Evolutionary conservation across 2,113 vertebrate species (phyloP), one percentile per base, ranked within the genome.

Genomic region (Hydropotes inermis): DNA sequence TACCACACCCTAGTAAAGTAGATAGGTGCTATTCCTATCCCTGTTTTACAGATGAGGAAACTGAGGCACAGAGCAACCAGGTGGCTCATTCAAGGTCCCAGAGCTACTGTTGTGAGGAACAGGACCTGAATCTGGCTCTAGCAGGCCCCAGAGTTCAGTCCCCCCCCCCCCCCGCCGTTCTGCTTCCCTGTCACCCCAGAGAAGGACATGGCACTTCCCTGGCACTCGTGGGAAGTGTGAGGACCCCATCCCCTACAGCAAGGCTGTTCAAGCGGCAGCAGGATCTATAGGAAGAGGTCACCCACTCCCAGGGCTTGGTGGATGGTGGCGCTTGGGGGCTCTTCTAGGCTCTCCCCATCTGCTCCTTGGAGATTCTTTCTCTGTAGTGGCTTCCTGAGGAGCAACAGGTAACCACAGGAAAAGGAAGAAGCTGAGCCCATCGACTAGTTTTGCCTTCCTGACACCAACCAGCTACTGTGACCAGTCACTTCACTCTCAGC

Each of bases 101-200:
- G 78, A 58, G 58, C 47, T 55, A 36, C 14, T 85, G 21, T 54
- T 50, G 47, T 57, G 30, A 36, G 36, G 47, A 81, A 79, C 13
- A 39, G 36, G 70, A 79, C 15, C 47, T 30, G 85, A 28, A 74
- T 9, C 10, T 27, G 36, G 36, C 25, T 57, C 79, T 50, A 50
- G 81, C 47, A 86, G 67, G 30, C 50, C 89, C 87, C 39, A 43
- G 33, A 90, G 33, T 19, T 23, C 55, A 39, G 36, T 11, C 39
- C 13, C 0, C 70, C 12, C 12, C 36, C 43, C 11, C 14, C 55
- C 45, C 0, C 28, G 2, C 30, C 2, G 0, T 52, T 43, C 52
- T 50, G 47, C 36, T 96, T 84, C 67, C 47, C 8, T 33, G 61
- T 84, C 36, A 61, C 28, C n/a, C 30, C 36, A n/a, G 78, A 61